Evolutionary conservation across 2,888 invertebrate species (phyloP).

Genomic region (Meliscaeva auricollis): DNA sequence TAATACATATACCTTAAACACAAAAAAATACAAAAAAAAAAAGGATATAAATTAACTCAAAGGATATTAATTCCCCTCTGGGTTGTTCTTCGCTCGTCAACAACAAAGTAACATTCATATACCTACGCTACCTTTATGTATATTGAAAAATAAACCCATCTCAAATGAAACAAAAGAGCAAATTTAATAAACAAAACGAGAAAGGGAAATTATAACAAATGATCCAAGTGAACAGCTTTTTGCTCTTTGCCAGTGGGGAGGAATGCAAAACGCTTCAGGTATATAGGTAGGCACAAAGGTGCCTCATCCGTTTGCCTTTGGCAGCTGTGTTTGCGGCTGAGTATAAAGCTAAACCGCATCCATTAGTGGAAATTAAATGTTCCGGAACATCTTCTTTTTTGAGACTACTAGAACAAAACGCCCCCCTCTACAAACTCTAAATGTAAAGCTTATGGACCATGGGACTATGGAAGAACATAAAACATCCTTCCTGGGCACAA

Average conservation of each 20-base stretch:
- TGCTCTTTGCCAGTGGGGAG: conserved; percentile 25
- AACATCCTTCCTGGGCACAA: not conserved
- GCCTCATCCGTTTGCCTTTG: not conserved
- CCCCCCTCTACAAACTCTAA: conserved; percentile 1
- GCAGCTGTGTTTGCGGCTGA: not conserved
- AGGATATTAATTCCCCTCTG: not conserved
- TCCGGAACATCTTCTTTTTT: conserved; percentile 35
- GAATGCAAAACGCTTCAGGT: not conserved
- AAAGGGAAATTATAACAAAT: conserved; percentile 38
- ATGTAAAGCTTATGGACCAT: conserved; percentile 12
- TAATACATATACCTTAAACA: not conserved
- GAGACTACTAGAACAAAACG: conserved; percentile 1
- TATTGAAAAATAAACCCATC: conserved; percentile 13
- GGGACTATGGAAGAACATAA: not conserved
- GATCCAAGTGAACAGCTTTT: conserved; percentile 51
- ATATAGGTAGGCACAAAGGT: not conserved
- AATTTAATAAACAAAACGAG: conserved; percentile 7
- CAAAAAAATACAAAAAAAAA: not conserved
- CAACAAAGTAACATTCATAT: not conserved
- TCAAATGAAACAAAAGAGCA: conserved; percentile 33
- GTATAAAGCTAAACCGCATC: conserved; percentile 43
- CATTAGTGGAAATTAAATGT: conserved; percentile 67
- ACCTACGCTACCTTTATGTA: not conserved
- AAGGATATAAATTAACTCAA: not conserved
- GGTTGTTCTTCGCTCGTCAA: not conserved